Percentiles rank a stretch among this genome's conserved stretches.
phyloP scores from a whole-genome alignment of 2,888 invertebrate genomes.

The Galerucella pusilla region DNA sequence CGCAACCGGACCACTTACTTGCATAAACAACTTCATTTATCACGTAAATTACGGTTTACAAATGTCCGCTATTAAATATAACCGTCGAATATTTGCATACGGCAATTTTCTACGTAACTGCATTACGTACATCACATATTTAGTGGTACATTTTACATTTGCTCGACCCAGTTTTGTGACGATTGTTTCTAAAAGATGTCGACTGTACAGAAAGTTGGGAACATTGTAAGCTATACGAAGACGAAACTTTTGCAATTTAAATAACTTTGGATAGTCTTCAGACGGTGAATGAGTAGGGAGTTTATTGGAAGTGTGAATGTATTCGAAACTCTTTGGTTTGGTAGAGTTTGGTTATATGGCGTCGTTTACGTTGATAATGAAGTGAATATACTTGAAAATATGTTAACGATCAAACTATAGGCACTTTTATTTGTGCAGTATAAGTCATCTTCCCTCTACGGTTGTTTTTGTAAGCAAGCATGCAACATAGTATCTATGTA shows the following conservation, averaged over 20 bases:
- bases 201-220: conserved; percentile 16
- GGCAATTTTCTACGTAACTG: too few species aligned
- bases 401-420: background rate
- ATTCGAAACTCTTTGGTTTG: background rate
- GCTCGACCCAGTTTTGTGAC: conserved; percentile 3
- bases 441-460: too few species aligned
- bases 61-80: too few species aligned
- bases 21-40: too few species aligned
- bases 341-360: background rate
- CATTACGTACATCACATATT: background rate
- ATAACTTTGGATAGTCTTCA: conserved; percentile 26
- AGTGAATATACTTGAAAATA: background rate
- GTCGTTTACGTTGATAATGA: background rate
- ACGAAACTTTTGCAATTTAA: conserved; percentile 29
- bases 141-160: background rate
- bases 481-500: too few species aligned
- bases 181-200: conserved; percentile 1
- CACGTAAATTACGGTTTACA: too few species aligned
- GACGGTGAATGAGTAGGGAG: conserved; percentile 18
- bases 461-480: too few species aligned
- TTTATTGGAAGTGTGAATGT: conserved; percentile 18
- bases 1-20: too few species aligned
- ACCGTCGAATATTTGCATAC: too few species aligned
- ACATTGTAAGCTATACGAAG: conserved; percentile 26
- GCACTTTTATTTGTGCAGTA: too few species aligned